Percentiles rank a stretch among this genome's conserved stretches.
Evolutionary conservation across 2,888 invertebrate species (phyloP).

Genomic region (Piscicola geometra): DNA sequence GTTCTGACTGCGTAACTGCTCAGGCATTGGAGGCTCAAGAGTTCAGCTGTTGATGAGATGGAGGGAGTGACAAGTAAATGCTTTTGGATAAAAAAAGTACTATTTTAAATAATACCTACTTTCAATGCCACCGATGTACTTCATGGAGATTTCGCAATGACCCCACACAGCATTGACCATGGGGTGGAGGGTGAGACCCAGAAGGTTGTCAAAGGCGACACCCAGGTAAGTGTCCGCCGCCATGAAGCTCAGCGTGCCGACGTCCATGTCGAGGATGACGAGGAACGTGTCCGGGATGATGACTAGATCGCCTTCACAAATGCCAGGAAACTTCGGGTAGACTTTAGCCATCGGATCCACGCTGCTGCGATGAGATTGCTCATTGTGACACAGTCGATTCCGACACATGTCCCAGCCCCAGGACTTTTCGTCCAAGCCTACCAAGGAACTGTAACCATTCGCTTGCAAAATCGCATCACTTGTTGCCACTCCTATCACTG

Average conservation of each 20-base stretch:
- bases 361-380: not conserved
- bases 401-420: slow-evolving; percentile 36
- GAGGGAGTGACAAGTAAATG: not conserved
- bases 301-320: slow-evolving; percentile 15
- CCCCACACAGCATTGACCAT: slow-evolving; percentile 37
- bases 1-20: slow-evolving; percentile 24
- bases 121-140: slow-evolving; percentile 36
- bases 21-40: slow-evolving; percentile 7
- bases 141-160: slow-evolving; percentile 36
- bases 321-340: slow-evolving; percentile 27
- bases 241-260: slow-evolving; percentile 33
- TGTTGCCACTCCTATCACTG: slow-evolving; percentile 35
- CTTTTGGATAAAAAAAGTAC: too few species aligned
- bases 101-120: slow-evolving; percentile 22
- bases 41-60: slow-evolving; percentile 1
- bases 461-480: slow-evolving; percentile 29
- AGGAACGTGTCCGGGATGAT: slow-evolving; percentile 32
- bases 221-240: slow-evolving; percentile 29
- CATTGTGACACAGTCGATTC: slow-evolving; percentile 29
- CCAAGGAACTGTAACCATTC: slow-evolving; percentile 28
- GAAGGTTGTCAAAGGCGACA: slow-evolving; percentile 31
- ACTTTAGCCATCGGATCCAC: not conserved
- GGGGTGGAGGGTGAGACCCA: slow-evolving; percentile 30
- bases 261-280: slow-evolving; percentile 35
- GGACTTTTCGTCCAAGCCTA: slow-evolving; percentile 31